Base-by-base conservation (phyloP, 92 coral and sea anemone species). In the Virgularia gustaviana region DNA sequence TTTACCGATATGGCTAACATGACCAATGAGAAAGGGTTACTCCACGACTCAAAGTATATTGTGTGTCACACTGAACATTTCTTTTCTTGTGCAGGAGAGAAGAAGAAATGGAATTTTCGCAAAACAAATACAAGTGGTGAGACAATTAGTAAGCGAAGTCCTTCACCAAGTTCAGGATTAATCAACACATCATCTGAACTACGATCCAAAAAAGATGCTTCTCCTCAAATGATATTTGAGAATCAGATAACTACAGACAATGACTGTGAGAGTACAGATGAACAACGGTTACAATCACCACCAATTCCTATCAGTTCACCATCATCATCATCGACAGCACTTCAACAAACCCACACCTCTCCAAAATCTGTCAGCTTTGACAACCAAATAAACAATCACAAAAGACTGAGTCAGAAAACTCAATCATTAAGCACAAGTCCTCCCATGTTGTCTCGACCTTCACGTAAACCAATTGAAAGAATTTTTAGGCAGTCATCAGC, bases 201-300 rank as follows among this genome's bases (percentile, higher is more conserved):
- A 8, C 47, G 13, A 30, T 66, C 73, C 18, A 66, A 66, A 42
- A 27, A 28, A 29, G 19, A 22, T 45, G 56, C 47, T 10, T 44
- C 73, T 16, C 41, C 75, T 32, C 47, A 59, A 10, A 68, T 68
- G 75, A 68, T 68, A 28, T 68, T 68, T 68, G 75, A 68, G 54
- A 68, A 68, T 19, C 15, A 53, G 36, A 20, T 68, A n/a, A n/a
- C n/a, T 33, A 49, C 44, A 19, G 75, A 68, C 16, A 53, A 30
- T 30, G 73, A 66, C 27, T 47, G 22, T 15, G 30, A 52, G 8
- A 11, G 7, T 15, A 3, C 31, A 7, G 58, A 52, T 52, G 58
- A 52, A 52, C 28, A 22, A 52, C 55, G 22, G 22, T 19, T 15
- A 15, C 29, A 49, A 18, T 49, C 72, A 65, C 53, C 53, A 7